Evolutionary conservation across 1,140 invertebrate species (phyloP).

Genomic region (Neotoxoptera formosana): DNA sequence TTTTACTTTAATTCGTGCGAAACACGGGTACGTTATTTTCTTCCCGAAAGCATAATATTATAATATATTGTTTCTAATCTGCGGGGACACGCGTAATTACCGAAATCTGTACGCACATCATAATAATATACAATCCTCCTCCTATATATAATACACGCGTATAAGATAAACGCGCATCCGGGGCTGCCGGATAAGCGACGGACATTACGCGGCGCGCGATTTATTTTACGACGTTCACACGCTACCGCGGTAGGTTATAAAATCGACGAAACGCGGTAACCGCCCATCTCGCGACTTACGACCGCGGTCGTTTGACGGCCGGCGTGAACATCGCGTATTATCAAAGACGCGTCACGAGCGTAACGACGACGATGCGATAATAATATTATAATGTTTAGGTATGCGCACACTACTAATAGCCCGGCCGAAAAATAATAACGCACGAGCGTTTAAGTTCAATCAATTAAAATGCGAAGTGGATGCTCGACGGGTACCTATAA

Average conservation of each 20-base stretch:
- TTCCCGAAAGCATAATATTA: neutral
- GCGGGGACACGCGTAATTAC: constrained; percentile 7
- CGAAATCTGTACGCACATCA: neutral
- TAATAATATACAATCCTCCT: no score
- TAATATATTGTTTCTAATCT: neutral
- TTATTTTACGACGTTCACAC: neutral
- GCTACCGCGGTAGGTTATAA: neutral
- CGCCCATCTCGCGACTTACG: neutral
- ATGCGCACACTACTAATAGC: neutral
- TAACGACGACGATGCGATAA: neutral
- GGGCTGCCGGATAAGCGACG: neutral
- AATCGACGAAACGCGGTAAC: neutral
- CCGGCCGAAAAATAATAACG: neutral
- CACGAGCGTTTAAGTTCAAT: neutral
- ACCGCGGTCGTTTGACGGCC: neutral
- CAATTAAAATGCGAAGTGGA: neutral
- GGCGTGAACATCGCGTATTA: neutral
- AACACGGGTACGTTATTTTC: neutral
- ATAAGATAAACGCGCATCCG: neutral
- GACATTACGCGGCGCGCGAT: neutral
- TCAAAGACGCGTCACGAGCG: neutral
- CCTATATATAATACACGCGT: no score
- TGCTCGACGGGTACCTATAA: no score
- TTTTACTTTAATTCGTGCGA: neutral
- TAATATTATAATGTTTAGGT: neutral